Conservation (phyloP, 2,113 vertebrate species). For the Coracopsis vasa region DNA sequence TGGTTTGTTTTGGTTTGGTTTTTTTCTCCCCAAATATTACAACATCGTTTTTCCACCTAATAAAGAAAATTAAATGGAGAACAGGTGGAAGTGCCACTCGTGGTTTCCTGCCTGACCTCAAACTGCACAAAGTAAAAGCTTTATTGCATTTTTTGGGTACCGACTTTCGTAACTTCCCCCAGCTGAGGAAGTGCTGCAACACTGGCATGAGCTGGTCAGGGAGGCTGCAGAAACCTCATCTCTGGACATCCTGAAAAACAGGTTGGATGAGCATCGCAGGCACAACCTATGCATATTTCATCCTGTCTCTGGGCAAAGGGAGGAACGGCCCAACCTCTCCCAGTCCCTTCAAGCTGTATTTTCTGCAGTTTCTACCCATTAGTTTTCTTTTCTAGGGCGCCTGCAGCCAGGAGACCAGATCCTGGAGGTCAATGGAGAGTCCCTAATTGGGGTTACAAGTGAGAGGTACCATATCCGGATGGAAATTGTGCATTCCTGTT, state of each 20-base stretch:
- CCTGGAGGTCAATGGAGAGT: constrained; percentile 90
- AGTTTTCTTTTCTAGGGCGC: constrained; percentile 74
- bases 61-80: not conserved
- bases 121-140: not conserved
- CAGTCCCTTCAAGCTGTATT: constrained; percentile 48
- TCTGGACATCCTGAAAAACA: not conserved
- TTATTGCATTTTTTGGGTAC: not conserved
- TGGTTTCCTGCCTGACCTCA: not conserved
- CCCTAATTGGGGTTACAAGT: constrained; percentile 84
- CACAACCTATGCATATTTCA: not conserved
- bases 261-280: not conserved
- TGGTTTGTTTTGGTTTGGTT: not conserved
- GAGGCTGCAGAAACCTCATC: not conserved
- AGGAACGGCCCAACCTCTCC: not conserved
- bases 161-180: not conserved
- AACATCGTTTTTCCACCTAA: not conserved
- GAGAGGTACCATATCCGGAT: constrained; percentile 77
- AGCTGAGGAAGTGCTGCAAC: not conserved
- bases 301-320: not conserved
- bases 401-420: constrained; percentile 91
- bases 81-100: not conserved
- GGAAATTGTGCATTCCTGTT: not conserved
- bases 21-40: not conserved
- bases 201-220: fast-evolving
- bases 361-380: constrained; percentile 21